Percentiles rank a stretch among this genome's conserved stretches.
Conservation (phyloP, 2,888 invertebrate species). For the Chrysolina americana region DNA sequence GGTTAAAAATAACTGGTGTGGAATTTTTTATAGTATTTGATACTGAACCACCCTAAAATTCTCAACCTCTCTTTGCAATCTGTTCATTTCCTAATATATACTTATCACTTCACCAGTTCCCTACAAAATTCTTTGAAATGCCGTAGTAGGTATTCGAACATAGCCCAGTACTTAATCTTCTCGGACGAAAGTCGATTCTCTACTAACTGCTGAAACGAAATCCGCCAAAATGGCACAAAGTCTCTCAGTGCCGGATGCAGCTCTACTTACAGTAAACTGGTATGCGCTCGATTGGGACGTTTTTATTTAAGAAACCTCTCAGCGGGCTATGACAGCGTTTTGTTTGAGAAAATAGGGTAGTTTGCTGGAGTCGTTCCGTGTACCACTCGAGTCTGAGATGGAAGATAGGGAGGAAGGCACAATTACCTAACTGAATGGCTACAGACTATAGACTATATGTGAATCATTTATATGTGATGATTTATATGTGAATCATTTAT, state of each 20-base stretch:
- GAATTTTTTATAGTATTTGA: too few species aligned
- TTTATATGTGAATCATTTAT: too few species aligned
- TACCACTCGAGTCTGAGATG: not conserved
- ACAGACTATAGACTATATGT: too few species aligned
- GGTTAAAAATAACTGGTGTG: too few species aligned
- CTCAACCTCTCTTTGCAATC: too few species aligned
- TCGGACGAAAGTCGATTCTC: not conserved
- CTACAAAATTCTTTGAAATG: not conserved
- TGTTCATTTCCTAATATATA: too few species aligned
- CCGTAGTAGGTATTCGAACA: not conserved
- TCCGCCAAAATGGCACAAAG: conserved; percentile 32
- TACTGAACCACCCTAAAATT: too few species aligned
- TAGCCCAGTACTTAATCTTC: not conserved
- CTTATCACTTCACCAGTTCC: too few species aligned
- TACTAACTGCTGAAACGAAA: conserved; percentile 18
- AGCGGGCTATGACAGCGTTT: conserved; percentile 1
- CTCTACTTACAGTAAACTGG: conserved; percentile 36
- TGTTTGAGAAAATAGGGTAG: not conserved
- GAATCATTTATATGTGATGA: too few species aligned
- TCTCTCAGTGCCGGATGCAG: conserved; percentile 41
- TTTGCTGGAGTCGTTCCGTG: not conserved
- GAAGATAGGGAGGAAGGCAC: too few species aligned
- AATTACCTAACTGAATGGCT: too few species aligned
- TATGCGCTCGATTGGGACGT: conserved; percentile 39
- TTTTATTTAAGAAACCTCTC: conserved; percentile 28